Base-by-base conservation (phyloP, 92 coral and sea anemone genomes). In the Montipora capitata region DNA sequence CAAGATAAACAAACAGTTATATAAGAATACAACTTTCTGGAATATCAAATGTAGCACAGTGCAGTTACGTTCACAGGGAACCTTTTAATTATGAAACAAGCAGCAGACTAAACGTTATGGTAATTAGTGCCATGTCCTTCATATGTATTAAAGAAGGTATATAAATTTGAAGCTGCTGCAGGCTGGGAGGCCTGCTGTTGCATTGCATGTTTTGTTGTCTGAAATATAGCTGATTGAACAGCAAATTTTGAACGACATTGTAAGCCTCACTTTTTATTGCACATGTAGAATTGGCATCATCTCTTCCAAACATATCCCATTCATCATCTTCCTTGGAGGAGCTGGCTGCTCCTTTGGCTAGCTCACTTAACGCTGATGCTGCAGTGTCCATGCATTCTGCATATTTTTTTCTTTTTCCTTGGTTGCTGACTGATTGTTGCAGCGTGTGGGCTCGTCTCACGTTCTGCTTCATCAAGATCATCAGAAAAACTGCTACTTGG, bases 141-240 rank as follows among this genome's bases (percentile, higher is more conserved):
- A 27, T 27, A 27, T 27, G 35, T 27, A 27, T 27, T 27, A 27
- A 27, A 27, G 35, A 27, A 27, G 35, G 35, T 27, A 27, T 1
- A 27, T 27, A n/a, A n/a, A n/a, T n/a, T n/a, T n/a, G 49, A 44
- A 6, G 49, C 49, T 44, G 68, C 68, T 63, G 68, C 68, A 64
- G 69, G n/a, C 38, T 64, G 69, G 17, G 69, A 64, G 69, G 7
- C 6, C n/a, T 64, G 69, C 69, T 64, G 69, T 35, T 64, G 69
- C 69, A 64, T 14, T 64, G 69, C 69, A 6, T 64, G 14, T 18
- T 74, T 61, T 12, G 57, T 78, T 87, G 72, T 70, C 62, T 87
- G 79, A 68, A 87, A 80, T 65, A 58, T 57, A 45, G 91, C 86
- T 42, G 54, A 67, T 80, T 87, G 80, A 71, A 87, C 64, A 80